A percentile compares a stretch with the other conserved stretches of the same genome.
These are phyloP conservation scores for Agrochola macilenta DNA, from an alignment of 2,888 invertebrate species.

Conservation along the genomic window DNA sequence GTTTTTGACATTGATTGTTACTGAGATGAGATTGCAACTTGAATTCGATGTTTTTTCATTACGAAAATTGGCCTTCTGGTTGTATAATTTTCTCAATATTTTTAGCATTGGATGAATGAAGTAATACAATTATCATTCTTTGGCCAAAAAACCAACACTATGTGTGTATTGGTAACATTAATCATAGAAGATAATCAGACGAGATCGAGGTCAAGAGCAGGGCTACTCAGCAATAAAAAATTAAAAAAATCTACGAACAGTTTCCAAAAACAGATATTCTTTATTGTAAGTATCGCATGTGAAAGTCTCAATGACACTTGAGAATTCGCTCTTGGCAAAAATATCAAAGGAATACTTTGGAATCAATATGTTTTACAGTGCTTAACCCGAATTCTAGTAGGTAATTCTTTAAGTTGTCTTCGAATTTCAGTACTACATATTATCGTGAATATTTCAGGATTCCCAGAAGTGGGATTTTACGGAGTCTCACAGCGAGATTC, in stretches of 20 bases:
- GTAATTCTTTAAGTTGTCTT: background rate
- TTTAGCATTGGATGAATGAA: background rate
- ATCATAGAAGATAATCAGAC: background rate
- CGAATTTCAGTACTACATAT: background rate
- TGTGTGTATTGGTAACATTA: background rate
- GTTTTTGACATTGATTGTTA: background rate
- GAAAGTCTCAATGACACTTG: constrained; percentile 17
- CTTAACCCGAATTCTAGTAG: background rate
- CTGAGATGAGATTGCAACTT: no score
- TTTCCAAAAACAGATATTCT: background rate
- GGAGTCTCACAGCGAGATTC: no score
- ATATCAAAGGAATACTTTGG: constrained; percentile 25
- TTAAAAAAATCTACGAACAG: background rate
- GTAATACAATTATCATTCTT: background rate
- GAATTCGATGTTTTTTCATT: background rate
- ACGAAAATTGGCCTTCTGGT: no score
- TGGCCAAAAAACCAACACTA: background rate
- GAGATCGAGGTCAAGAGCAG: no score
- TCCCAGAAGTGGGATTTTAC: no score
- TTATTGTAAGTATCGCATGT: background rate
- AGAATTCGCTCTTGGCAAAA: constrained; percentile 21
- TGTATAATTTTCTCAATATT: background rate
- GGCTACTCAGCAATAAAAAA: no score
- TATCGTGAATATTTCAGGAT: no score
- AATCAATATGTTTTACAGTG: constrained; percentile 2